Conservation (phyloP, 1,140 invertebrate species). For the Pomacea maculata region DNA sequence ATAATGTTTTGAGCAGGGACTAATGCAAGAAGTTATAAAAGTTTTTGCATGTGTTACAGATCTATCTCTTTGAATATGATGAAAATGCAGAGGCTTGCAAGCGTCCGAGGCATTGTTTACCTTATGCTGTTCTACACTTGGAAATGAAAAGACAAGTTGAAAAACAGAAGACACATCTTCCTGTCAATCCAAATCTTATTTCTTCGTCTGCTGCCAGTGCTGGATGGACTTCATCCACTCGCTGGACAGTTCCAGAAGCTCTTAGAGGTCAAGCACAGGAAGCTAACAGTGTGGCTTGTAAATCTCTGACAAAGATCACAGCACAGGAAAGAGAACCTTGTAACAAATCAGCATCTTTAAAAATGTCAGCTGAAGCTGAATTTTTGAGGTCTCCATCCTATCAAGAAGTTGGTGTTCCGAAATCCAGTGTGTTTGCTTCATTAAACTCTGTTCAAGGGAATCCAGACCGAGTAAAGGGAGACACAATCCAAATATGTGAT, state of each 20-base stretch:
- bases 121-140: conserved; percentile 42
- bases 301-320: neutral
- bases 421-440: neutral
- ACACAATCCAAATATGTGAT: too few species aligned
- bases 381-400: neutral
- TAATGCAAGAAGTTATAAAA: neutral
- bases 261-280: neutral
- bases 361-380: neutral
- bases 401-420: neutral
- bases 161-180: neutral
- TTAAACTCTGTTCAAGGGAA: too few species aligned
- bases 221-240: conserved; percentile 1
- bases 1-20: neutral
- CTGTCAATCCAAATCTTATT: neutral
- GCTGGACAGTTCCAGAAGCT: neutral
- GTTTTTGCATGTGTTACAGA: conserved; percentile 30
- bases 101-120: conserved; percentile 42
- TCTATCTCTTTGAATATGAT: conserved; percentile 49
- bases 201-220: conserved; percentile 11
- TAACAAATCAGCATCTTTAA: neutral
- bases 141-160: neutral
- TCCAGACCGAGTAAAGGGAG: too few species aligned
- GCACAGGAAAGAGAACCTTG: neutral
- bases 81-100: conserved; percentile 40
- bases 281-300: neutral